phyloP scores from a whole-genome alignment of 2,797 vertebrate species.

The Malurus splendens region DNA sequence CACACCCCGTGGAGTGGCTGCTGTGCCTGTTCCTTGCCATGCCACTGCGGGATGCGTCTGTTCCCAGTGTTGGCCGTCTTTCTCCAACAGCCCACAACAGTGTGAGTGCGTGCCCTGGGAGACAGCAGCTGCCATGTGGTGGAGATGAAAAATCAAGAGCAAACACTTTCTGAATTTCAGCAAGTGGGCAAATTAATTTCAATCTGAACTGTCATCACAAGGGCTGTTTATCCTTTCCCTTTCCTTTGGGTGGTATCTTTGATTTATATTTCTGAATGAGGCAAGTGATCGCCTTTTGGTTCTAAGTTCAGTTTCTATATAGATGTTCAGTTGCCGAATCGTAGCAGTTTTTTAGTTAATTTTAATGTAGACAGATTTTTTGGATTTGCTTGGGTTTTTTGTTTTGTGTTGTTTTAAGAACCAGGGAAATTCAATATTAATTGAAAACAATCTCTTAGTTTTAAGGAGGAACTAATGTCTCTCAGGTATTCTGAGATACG shows the following conservation, averaged over 20 bases:
- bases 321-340: neutral
- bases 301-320: neutral
- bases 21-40: neutral
- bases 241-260: conserved; percentile 45
- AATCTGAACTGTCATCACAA: conserved; percentile 44
- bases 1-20: neutral
- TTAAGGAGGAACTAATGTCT: neutral
- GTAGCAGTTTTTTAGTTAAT: neutral
- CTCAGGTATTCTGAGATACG: neutral
- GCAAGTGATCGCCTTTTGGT: neutral
- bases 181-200: conserved; percentile 59
- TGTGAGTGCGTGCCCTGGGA: conserved; percentile 3
- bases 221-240: conserved; percentile 12
- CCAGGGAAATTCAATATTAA: neutral
- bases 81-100: neutral
- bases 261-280: conserved; percentile 24
- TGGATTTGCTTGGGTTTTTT: neutral
- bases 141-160: conserved; percentile 35
- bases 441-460: neutral
- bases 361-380: neutral
- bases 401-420: neutral
- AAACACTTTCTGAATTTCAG: conserved; percentile 51
- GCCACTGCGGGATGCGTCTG: neutral
- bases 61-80: neutral
- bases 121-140: conserved; percentile 25